phyloP scores from a whole-genome alignment of 2,888 invertebrate species.

The Caenorhabditis macrosperma region DNA sequence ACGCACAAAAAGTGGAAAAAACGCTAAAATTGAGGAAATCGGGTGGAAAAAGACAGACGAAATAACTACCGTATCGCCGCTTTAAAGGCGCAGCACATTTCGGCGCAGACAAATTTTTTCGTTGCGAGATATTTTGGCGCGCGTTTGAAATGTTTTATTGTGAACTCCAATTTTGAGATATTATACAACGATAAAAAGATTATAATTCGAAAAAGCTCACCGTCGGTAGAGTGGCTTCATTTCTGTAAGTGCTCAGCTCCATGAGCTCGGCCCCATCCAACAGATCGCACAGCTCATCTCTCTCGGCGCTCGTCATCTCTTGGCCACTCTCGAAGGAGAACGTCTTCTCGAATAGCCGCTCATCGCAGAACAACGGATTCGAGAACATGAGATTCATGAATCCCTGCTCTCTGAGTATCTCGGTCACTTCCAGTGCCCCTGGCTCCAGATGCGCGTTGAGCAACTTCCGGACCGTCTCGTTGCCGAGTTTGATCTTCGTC shows the following conservation, averaged over 20 bases:
- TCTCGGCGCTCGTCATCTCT: constrained; percentile 29
- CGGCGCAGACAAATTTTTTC: too few species aligned
- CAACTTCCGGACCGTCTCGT: constrained; percentile 32
- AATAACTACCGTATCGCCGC: background rate
- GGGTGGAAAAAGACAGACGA: too few species aligned
- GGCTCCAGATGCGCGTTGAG: constrained; percentile 25
- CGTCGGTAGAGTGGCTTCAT: constrained; percentile 33
- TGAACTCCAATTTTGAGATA: too few species aligned
- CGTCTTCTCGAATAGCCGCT: constrained; percentile 36
- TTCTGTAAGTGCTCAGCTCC: constrained; percentile 20
- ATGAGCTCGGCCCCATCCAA: constrained; percentile 23
- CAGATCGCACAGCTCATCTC: constrained; percentile 41
- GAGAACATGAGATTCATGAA: constrained; percentile 22
- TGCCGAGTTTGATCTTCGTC: constrained; percentile 12
- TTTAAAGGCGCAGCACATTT: too few species aligned
- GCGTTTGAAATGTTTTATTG: too few species aligned
- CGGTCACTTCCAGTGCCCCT: constrained; percentile 33
- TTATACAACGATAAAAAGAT: too few species aligned
- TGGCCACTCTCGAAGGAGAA: constrained; percentile 35
- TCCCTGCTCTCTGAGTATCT: constrained; percentile 9
- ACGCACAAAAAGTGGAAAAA: too few species aligned
- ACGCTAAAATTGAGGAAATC: too few species aligned
- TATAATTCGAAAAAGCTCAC: too few species aligned
- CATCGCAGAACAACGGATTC: constrained; percentile 58
- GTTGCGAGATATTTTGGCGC: too few species aligned